Evolutionary conservation across 2,888 invertebrate genomes (phyloP), one percentile per base, ranked within the genome.

Genomic region (Slavum lentiscoides): DNA sequence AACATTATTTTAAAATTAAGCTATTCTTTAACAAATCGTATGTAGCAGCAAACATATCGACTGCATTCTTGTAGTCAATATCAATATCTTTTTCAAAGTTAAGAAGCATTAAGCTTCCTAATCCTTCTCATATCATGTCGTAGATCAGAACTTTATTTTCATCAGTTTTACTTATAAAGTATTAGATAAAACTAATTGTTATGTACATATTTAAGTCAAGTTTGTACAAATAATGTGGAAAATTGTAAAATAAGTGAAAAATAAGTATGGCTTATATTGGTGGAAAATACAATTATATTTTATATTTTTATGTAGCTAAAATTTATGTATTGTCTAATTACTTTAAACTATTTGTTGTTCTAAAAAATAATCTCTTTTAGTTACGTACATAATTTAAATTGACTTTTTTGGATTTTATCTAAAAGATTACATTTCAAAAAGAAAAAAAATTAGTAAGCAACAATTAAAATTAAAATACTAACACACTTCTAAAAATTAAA

Each of bases 401-500:
- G 9, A 23, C 21, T 61, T 21, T 61, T 61, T 61, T 61, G 21
- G 23, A 21, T 61, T 61, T 23, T 21, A 61, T 21, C 61, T 23
- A 23, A 23, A 9, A 21, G 6, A 61, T 61, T 61, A 8, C 21
- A 23, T 61, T 3, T n/a, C n/a, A n/a, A 5, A 1, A 23, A 1
- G 17, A 23, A 61, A 23, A 61, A 61, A 21, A 61, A 61, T 8
- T 6, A 11, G 8, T 23, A 23, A 61, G 23, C 61, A 61, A 21
- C 61, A 61, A 21, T 61, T 23, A 61, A 21, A 61, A 23, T 61
- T 61, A 61, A 61, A 61, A 21, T 21, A 21, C 21, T 21, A 61
- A n/a, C 21, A 61, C 23, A 61, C 61, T 61, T 61, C 23, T 23
- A 61, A 61, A 61, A 61, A 61, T 61, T 61, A 55, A 55, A 55